phyloP scores from a whole-genome alignment of 2,888 invertebrate species.

The Hirtodrosophila trivittata region DNA sequence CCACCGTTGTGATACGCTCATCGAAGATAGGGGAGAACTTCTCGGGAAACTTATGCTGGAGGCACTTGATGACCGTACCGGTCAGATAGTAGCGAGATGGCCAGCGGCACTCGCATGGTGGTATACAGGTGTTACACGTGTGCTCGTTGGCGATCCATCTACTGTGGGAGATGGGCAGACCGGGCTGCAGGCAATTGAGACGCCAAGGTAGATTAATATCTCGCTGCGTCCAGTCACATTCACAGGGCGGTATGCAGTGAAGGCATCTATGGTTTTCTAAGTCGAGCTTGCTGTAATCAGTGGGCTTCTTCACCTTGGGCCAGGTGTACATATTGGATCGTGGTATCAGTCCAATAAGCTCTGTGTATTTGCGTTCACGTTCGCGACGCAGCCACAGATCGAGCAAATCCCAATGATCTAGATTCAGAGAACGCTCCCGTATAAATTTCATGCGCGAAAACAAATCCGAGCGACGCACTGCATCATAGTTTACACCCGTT shows the following conservation, averaged over 20 bases:
- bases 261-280: constrained; percentile 29
- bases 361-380: constrained; percentile 34
- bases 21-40: constrained; percentile 68
- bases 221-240: constrained; percentile 51
- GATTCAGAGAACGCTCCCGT: constrained; percentile 81
- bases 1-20: constrained; percentile 38
- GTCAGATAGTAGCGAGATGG: constrained; percentile 65
- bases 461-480: constrained; percentile 84
- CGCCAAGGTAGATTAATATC: constrained; percentile 55
- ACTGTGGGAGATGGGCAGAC: constrained; percentile 4
- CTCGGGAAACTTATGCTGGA: constrained; percentile 64
- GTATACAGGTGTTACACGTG: constrained; percentile 45
- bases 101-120: constrained; percentile 70
- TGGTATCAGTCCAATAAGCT: constrained; percentile 32
- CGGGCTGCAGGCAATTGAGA: constrained; percentile 29
- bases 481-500: constrained; percentile 85
- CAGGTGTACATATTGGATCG: constrained; percentile 39
- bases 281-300: not conserved
- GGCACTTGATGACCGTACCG: constrained; percentile 60
- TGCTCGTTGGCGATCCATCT: constrained; percentile 44
- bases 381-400: constrained; percentile 64
- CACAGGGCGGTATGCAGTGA: constrained; percentile 61
- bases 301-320: no score
- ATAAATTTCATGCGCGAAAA: constrained; percentile 85
- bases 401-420: constrained; percentile 85